Conservation (phyloP, 2,797 vertebrate species). For the Leontopithecus rosalia region DNA sequence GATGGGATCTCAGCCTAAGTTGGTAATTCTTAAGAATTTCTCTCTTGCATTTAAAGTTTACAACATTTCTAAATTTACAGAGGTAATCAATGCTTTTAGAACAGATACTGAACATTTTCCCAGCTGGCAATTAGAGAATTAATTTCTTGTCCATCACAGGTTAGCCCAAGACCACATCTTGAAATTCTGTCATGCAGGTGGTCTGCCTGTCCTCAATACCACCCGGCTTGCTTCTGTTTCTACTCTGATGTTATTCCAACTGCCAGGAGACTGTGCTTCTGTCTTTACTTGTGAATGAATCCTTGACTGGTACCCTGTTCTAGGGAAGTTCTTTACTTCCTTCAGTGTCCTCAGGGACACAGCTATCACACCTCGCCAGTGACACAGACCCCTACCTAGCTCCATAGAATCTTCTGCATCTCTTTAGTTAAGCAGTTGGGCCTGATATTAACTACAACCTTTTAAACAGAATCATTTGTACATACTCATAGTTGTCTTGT, state of each 20-base stretch:
- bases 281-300: not conserved
- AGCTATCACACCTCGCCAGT: not conserved
- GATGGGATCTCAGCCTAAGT: not conserved
- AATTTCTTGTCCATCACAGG: not conserved
- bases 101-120: not conserved
- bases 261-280: not conserved
- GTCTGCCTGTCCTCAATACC: not conserved
- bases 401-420: not conserved
- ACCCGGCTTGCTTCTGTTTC: not conserved
- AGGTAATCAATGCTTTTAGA: not conserved
- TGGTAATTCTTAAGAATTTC: not conserved
- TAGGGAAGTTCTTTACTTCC: not conserved
- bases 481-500: not conserved
- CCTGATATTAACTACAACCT: not conserved
- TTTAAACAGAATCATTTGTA: not conserved
- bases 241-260: not conserved
- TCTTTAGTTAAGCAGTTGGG: not conserved
- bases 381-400: not conserved
- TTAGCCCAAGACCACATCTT: not conserved
- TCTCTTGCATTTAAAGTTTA: slow-evolving; percentile 19
- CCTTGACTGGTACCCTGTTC: not conserved
- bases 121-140: not conserved
- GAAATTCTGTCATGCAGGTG: not conserved
- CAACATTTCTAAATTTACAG: not conserved
- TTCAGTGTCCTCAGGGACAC: not conserved